Evolutionary conservation across 2,113 vertebrate genomes (phyloP), one percentile per base, ranked within the genome.

Genomic region (Psilopogon haemacephalus): DNA sequence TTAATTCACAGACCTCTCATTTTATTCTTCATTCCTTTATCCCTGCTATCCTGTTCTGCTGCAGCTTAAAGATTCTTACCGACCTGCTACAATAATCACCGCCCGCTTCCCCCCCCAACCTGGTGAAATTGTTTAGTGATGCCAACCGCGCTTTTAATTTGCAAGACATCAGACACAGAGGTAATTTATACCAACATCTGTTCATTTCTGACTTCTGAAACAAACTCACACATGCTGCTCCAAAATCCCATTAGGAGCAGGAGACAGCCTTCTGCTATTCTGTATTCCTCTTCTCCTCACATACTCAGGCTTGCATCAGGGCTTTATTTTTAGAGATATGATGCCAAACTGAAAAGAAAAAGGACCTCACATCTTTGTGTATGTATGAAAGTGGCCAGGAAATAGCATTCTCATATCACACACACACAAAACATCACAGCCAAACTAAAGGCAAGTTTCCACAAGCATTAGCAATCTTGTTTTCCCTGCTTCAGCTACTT

Each of bases 121-220:
- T 95, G 95, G 93, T 96, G 91, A 97, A 96, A 97, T 97, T 98
- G 98, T 98, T 99, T 98, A 98, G 97, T 95, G 97, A 99, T 99
- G 98, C 98, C 98, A 98, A 98, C 97, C 98, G 98, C 97, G 98
- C 98, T 98, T 99, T 99, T 98, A 98, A 99, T 99, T 98, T 98
- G 98, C 97, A 97, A 98, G 98, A 97, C 97, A 98, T 98, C 98
- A 98, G 98, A 98, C 97, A 95, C 97, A 97, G 97, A 98, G 97
- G 98, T 98, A 98, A 99, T 99, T 98, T 98, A 98, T 98, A 98
- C 98, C 97, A 99, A 99, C 99, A 98, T 98, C 98, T 99, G 98
- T 98, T 99, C 98, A 97, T 98, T 98, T 98, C 97, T 98, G 97
- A 98, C 98, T 98, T 98, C 97, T 98, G 97, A 98, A 98, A 98